Evolutionary conservation across 1,140 invertebrate genomes (phyloP), one percentile per base, ranked within the genome.

Genomic region (Drosophila truncata): DNA sequence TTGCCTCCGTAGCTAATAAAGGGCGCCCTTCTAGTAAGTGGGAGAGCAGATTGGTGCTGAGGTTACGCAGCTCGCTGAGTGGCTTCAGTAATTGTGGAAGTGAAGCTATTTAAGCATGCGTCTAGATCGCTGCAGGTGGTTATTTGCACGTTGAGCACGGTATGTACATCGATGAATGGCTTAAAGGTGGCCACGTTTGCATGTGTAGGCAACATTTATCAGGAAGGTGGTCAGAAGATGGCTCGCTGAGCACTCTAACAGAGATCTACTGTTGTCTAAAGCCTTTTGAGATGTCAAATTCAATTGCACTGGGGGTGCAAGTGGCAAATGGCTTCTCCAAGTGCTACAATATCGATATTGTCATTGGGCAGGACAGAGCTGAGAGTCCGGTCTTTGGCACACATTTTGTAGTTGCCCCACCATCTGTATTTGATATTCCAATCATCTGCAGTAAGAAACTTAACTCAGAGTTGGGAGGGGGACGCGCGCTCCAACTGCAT

Each of bases 231-330:
- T 52, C 50, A 52, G 50, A 52, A 27, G 50, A 33, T 11, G 33
- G 50, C 29, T 52, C 50, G 29, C n/a, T 52, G 11, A 52, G 50
- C 14, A 33, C 29, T 52, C n/a, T 27, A 31, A 52, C 50, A n/a
- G 50, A 52, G 5, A 52, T n/a, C 14, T 39, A 23, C 14, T 57
- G 14, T 14, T 23, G 35, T 23, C 54, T 41, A 10, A 57, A 16
- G 54, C 55, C 27, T 42, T 50, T 59, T 7, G 55, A 67, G 35
- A 67, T 67, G 6, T 46, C 64, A n/a, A 67, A 67, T 18, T 67
- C 55, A 23, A 67, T 67, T 10, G 55, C 25, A 27, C 64, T 66
- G n/a, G 64, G 64, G 8, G 64, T 50, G 42, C 55, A 35, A 18
- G 14, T 59, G 25, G 33, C 33, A 59, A 14, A 55, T 50, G 16